A percentile compares a stretch with the other conserved stretches of the same genome.
Evolutionary conservation across 2,113 vertebrate species (phyloP).

Genomic region (Zapus hudsonius): DNA sequence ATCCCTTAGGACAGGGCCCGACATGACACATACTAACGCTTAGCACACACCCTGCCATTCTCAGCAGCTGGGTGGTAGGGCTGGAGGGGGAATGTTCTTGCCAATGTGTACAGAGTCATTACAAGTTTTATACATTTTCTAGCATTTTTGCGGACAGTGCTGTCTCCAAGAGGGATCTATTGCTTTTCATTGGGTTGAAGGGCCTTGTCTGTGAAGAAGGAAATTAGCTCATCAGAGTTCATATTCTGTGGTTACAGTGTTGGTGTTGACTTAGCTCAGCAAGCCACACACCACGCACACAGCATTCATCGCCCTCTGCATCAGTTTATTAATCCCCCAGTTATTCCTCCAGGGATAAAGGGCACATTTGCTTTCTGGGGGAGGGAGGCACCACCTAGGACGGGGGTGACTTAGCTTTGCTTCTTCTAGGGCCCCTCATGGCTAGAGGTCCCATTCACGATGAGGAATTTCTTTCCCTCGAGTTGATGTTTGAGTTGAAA

Average conservation of each 20-base stretch:
- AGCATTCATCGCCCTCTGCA: background rate
- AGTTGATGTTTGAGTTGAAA: background rate
- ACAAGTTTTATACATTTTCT: slow-evolving; percentile 10
- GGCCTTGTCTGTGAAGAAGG: slow-evolving; percentile 56
- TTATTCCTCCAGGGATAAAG: slow-evolving; percentile 5
- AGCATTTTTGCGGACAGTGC: slow-evolving; percentile 56
- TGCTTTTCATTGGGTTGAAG: slow-evolving; percentile 60
- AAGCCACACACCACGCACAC: slow-evolving; percentile 50
- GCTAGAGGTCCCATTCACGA: background rate
- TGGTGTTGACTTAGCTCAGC: slow-evolving; percentile 50
- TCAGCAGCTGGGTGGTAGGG: background rate
- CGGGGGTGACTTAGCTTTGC: fast-evolving
- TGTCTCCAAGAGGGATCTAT: slow-evolving; percentile 60
- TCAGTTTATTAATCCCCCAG: slow-evolving; percentile 53
- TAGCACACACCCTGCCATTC: background rate
- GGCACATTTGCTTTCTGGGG: slow-evolving; percentile 4
- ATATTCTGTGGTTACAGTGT: slow-evolving; percentile 20
- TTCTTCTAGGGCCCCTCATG: background rate
- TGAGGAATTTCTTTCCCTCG: slow-evolving; percentile 11
- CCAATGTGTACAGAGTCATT: background rate
- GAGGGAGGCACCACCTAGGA: background rate
- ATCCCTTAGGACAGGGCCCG: slow-evolving; percentile 28
- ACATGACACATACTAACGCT: slow-evolving; percentile 10
- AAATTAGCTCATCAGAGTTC: slow-evolving; percentile 65
- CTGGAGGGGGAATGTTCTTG: background rate